Conservation (phyloP, 2,888 invertebrate species). For the Chironomus tentans region DNA sequence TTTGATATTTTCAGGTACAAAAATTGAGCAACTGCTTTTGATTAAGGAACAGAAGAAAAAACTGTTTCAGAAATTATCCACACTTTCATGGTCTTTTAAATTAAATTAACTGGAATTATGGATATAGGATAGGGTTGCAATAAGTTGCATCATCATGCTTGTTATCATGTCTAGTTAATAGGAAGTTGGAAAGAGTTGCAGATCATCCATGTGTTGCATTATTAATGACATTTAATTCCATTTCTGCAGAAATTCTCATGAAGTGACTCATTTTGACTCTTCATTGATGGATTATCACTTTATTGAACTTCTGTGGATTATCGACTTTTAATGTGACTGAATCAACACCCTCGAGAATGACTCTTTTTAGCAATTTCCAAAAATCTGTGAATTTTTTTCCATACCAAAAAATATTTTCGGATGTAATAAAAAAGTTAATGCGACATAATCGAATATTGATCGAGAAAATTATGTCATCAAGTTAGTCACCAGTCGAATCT, state of each 20-base stretch:
- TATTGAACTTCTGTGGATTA: background rate
- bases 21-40: background rate
- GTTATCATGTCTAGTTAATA: background rate
- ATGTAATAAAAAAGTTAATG: conserved; percentile 10
- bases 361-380: conserved; percentile 3
- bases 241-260: background rate
- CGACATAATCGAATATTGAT: background rate
- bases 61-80: background rate
- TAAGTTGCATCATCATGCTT: background rate
- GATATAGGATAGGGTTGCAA: background rate
- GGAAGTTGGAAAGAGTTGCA: background rate
- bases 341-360: background rate
- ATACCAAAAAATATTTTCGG: background rate
- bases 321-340: background rate
- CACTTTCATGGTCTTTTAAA: background rate
- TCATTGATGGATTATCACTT: background rate
- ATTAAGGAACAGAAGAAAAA: background rate
- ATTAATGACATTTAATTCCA: background rate
- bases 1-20: background rate
- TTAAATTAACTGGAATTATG: background rate
- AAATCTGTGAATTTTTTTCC: background rate
- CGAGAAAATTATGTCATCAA: conserved; percentile 1
- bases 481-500: background rate
- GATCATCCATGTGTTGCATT: background rate
- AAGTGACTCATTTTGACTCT: background rate